Conservation (phyloP, 2,113 vertebrate species). For the Sinocyclocheilus grahami region DNA sequence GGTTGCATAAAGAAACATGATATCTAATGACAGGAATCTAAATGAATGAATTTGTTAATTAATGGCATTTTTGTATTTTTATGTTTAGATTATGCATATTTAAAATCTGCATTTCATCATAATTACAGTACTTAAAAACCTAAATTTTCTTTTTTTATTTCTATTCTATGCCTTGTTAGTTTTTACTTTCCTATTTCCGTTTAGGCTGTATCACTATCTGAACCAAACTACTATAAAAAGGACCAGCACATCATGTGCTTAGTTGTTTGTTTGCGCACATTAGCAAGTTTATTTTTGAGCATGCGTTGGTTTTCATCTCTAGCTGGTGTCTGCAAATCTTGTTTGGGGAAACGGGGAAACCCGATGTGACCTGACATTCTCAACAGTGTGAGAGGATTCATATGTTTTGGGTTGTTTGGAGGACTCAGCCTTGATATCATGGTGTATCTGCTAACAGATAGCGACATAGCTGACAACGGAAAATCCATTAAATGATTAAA, state of each 20-base stretch:
- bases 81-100: not conserved
- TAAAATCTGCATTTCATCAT: not conserved
- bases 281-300: not conserved
- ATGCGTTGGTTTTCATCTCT: not conserved
- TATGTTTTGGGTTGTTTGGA: constrained; percentile 40
- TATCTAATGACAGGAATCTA: not conserved
- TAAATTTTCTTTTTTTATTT: not conserved
- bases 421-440: constrained; percentile 41
- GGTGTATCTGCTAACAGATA: constrained; percentile 20
- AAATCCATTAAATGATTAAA: not conserved
- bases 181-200: not conserved
- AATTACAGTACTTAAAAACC: not conserved
- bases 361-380: constrained; percentile 44
- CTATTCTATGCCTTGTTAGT: constrained; percentile 33
- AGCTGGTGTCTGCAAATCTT: not conserved
- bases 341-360: not conserved
- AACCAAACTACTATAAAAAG: not conserved
- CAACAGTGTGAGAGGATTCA: constrained; percentile 38
- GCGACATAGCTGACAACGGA: not conserved
- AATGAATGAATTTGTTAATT: constrained; percentile 19
- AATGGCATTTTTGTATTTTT: not conserved
- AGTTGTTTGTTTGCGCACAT: constrained; percentile 15
- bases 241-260: not conserved
- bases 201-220: constrained; percentile 21
- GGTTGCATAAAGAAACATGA: not conserved